phyloP scores from a whole-genome alignment of 2,797 vertebrate species.

The Alfaro cultratus region DNA sequence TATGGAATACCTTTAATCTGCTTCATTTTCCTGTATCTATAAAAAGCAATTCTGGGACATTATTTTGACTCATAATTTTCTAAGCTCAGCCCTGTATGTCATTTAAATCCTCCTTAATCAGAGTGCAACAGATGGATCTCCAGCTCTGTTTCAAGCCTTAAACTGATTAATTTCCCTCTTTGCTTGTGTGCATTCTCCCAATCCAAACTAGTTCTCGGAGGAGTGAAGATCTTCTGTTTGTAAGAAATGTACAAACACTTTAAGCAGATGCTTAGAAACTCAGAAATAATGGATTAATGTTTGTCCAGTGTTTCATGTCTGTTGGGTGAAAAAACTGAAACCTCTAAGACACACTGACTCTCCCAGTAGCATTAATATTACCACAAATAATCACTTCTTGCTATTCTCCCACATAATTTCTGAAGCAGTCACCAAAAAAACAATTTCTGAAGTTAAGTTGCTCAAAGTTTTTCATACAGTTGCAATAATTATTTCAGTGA shows the following conservation, averaged over 20 bases:
- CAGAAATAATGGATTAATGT: slow-evolving; percentile 10
- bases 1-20: not conserved
- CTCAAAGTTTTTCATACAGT: not conserved
- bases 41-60: slow-evolving; percentile 28
- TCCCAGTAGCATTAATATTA: not conserved
- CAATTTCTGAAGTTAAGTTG: not conserved
- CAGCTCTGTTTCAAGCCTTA: slow-evolving; percentile 13
- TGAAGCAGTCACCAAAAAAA: not conserved
- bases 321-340: slow-evolving; percentile 7
- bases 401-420: not conserved
- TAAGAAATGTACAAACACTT: slow-evolving; percentile 24
- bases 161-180: slow-evolving; percentile 26
- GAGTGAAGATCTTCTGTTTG: too few relatives aligned
- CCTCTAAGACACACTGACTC: not conserved
- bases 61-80: slow-evolving; percentile 16
- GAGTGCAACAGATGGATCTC: slow-evolving; percentile 60
- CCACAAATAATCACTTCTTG: not conserved
- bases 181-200: not conserved
- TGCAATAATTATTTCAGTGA: not conserved
- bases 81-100: slow-evolving; percentile 58
- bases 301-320: slow-evolving; percentile 23
- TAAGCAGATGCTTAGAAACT: slow-evolving; percentile 25
- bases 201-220: not conserved
- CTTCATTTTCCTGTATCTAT: slow-evolving; percentile 5
- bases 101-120: slow-evolving; percentile 67